A percentile compares a stretch with the other conserved stretches of the same genome.
phyloP scores from a whole-genome alignment of 2,888 invertebrate genomes.

The Spodoptera exigua region DNA sequence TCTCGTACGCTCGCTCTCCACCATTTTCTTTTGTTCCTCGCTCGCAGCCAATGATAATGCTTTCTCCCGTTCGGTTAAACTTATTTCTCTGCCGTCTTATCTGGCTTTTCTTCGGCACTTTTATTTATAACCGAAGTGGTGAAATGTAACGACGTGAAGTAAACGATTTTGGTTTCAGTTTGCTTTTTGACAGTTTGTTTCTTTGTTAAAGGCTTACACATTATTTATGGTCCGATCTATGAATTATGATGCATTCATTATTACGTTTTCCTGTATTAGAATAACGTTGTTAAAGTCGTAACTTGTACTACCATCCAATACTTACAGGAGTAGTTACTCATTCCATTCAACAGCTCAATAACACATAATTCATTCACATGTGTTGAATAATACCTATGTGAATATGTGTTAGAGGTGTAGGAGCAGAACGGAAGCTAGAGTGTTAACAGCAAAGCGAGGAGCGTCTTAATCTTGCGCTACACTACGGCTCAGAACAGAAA shows the following conservation, averaged over 20 bases:
- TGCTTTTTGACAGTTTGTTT: conserved; percentile 75
- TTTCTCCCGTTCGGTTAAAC: conserved; percentile 88
- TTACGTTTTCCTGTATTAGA: neutral
- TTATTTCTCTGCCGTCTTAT: conserved; percentile 88
- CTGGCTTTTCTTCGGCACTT: conserved; percentile 85
- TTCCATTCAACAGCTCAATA: neutral
- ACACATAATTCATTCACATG: conserved; percentile 1
- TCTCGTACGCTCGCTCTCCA: conserved; percentile 88
- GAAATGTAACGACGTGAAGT: conserved; percentile 80
- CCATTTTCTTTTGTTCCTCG: conserved; percentile 89
- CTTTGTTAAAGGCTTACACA: conserved; percentile 61
- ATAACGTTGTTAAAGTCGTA: neutral
- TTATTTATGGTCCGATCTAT: conserved; percentile 45
- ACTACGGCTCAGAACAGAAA: conserved; percentile 79
- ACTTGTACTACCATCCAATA: too few species aligned
- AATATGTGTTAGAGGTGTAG: conserved; percentile 63
- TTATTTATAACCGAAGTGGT: conserved; percentile 86
- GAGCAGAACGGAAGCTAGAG: conserved; percentile 76
- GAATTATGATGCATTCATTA: conserved; percentile 1
- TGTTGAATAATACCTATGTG: conserved; percentile 59
- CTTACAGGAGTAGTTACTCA: too few species aligned
- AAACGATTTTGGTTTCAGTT: conserved; percentile 79
- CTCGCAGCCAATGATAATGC: conserved; percentile 89
- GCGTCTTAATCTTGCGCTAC: conserved; percentile 86
- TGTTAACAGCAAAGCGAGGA: conserved; percentile 82